Evolutionary conservation across 2,113 vertebrate genomes (phyloP), one percentile per base, ranked within the genome.

Genomic region (Malurus alboscapulatus): DNA sequence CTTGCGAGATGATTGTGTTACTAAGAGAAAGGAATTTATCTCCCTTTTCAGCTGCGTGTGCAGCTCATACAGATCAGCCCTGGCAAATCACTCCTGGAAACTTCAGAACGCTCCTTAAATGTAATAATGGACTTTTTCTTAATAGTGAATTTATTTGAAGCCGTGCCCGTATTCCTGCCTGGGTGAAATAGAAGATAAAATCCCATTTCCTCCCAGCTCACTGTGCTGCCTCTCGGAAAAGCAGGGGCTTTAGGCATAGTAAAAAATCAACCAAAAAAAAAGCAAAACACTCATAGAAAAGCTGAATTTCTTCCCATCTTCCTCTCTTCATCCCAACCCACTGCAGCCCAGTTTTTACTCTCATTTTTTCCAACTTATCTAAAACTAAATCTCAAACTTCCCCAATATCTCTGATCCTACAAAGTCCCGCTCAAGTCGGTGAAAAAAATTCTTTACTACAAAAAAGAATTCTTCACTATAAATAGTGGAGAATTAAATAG

Each of bases 1-100:
- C 85, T 87, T 54, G 62, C 5, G 51, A 96, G 94, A 76, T 69
- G 96, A 84, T 50, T 68, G 78, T 38, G 68, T 75, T 87, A 42
- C 54, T 18, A 68, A 50, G 40, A 87, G 87, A 84, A 90, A 66
- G 17, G 87, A 54, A 93, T 96, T 88, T 47, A 72, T 79, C 74
- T 90, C 62, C 87, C 71, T 72, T 87, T 53, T 63, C 58, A 68
- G 20, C 84, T 69, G 10, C 1, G 3, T 19, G 78, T 7, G 10
- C 66, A 48, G 69, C 20, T 71, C 30, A 62, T 32, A 38, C 65
- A 88, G 68, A 91, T 58, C 87, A 69, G 84, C 18, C 58, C 84
- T 38, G 71, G 80, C 51, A 89, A 80, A 87, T 58, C 81, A 67
- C n/a, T 48, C 82, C 42, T 59, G 76, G 73, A 84, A 81, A 92